phyloP scores from a whole-genome alignment of 1,140 invertebrate species.

The Fragariocoptes setiger region DNA sequence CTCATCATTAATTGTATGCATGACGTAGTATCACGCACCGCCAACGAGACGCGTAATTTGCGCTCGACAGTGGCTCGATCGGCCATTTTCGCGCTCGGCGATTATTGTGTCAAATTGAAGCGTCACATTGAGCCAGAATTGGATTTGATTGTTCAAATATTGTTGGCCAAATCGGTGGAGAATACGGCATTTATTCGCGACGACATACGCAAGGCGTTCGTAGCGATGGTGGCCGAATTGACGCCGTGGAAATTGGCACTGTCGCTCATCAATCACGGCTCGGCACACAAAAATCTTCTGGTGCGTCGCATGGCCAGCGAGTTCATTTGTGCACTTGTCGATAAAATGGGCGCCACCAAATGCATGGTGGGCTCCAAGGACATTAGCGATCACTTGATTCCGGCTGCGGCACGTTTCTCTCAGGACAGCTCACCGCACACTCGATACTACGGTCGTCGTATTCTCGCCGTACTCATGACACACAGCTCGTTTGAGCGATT shows the following conservation, averaged over 20 bases:
- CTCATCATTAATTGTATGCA: constrained; percentile 24
- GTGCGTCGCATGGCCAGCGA: constrained; percentile 44
- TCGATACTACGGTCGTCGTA: constrained; percentile 34
- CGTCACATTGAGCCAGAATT: constrained; percentile 45
- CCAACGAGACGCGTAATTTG: constrained; percentile 40
- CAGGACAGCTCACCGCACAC: constrained; percentile 56
- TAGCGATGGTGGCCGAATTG: constrained; percentile 37
- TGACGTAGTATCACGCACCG: constrained; percentile 31
- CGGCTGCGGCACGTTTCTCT: constrained; percentile 41
- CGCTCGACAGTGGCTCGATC: constrained; percentile 58
- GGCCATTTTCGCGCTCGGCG: constrained; percentile 40
- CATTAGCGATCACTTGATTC: constrained; percentile 39
- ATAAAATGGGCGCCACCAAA: constrained; percentile 35
- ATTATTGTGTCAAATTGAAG: constrained; percentile 33
- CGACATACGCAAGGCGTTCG: constrained; percentile 48
- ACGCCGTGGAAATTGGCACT: constrained; percentile 24
- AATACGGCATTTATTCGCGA: constrained; percentile 64
- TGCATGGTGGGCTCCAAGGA: constrained; percentile 36
- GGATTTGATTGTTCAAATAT: constrained; percentile 40
- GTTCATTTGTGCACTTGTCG: constrained; percentile 30
- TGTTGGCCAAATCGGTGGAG: constrained; percentile 57
- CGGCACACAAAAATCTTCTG: constrained; percentile 47
- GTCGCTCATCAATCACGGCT: constrained; percentile 27
- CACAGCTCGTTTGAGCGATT: constrained; percentile 29
- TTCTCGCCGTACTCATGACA: constrained; percentile 25